These are phyloP conservation scores for Platycheirus albimanus DNA, from an alignment of 2,888 invertebrate genomes.

Conservation along the genomic window DNA sequence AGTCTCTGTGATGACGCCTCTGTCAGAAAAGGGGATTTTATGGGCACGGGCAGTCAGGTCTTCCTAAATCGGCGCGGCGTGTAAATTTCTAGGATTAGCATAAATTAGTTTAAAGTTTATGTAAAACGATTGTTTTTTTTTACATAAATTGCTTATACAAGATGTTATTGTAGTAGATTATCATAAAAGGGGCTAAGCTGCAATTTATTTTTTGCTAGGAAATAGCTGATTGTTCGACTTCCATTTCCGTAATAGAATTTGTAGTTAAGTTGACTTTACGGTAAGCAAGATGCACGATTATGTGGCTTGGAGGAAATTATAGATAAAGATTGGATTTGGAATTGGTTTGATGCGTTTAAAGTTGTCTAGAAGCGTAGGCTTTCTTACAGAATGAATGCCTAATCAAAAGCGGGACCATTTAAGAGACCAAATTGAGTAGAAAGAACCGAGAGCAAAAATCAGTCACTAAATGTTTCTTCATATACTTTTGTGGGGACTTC, in stretches of 20 bases:
- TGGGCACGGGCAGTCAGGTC: not conserved
- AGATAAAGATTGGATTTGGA: no score
- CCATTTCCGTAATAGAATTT: conserved; percentile 13
- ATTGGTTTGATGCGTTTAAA: no score
- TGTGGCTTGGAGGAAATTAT: no score
- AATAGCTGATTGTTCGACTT: conserved; percentile 14
- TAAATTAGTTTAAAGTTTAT: conserved; percentile 25
- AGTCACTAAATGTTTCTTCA: no score
- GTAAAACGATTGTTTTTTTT: conserved; percentile 24
- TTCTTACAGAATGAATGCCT: no score
- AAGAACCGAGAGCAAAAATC: no score
- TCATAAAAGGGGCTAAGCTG: conserved; percentile 16
- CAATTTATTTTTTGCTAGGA: conserved; percentile 27
- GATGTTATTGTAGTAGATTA: not conserved
- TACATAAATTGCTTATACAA: conserved; percentile 5
- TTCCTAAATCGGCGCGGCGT: conserved; percentile 19
- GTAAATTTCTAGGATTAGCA: conserved; percentile 30
- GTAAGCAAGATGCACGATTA: no score
- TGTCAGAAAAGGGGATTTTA: not conserved
- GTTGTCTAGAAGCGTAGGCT: no score
- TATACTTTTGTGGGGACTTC: no score
- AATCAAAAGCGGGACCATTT: no score
- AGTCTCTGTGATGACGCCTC: conserved; percentile 4
- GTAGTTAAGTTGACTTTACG: not conserved
- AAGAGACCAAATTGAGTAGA: no score